Conservation (phyloP, 2,888 invertebrate species). For the Andrena trimmerana region DNA sequence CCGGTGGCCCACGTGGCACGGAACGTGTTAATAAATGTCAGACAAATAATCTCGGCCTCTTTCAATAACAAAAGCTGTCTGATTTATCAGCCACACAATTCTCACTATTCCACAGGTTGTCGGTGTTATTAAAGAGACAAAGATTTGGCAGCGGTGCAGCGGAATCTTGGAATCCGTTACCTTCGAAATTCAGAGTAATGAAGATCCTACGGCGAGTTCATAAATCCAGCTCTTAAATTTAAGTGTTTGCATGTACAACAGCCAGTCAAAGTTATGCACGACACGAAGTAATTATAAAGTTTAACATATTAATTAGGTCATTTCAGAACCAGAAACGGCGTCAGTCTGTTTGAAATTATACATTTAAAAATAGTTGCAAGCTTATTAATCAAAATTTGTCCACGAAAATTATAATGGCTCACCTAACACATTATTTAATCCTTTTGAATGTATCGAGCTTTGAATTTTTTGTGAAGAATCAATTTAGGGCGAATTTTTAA, state of each 20-base stretch:
- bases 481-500: no score
- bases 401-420: no score
- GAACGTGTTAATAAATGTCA: not conserved
- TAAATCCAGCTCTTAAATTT: conserved; percentile 7
- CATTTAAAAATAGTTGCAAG: no score
- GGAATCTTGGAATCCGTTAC: conserved; percentile 53
- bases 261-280: not conserved
- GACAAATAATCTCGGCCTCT: not conserved
- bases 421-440: no score
- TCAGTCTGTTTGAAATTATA: no score
- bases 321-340: no score
- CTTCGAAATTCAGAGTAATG: conserved; percentile 34
- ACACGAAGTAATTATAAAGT: no score
- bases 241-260: not conserved
- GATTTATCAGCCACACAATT: conserved; percentile 27
- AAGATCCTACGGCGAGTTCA: conserved; percentile 20
- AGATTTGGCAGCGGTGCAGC: conserved; percentile 54
- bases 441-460: no score
- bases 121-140: conserved; percentile 56
- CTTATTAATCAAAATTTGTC: no score
- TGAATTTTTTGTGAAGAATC: no score
- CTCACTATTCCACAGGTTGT: conserved; percentile 54
- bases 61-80: not conserved
- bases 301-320: no score
- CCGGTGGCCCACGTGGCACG: no score